Evolutionary conservation across 2,113 vertebrate genomes (phyloP).

Genomic region (Zapus hudsonius): DNA sequence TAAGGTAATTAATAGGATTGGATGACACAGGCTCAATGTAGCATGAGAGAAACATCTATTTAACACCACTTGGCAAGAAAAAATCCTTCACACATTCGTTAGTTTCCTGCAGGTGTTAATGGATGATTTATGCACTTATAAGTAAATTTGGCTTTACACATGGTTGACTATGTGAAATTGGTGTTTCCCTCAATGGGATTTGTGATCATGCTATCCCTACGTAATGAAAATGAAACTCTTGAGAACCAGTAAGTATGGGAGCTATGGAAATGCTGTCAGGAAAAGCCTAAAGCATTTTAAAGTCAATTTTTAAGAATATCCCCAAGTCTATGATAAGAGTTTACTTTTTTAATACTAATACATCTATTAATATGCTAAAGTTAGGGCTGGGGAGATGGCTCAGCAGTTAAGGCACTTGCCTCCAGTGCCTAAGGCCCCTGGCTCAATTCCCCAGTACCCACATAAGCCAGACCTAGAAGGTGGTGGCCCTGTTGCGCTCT

Average conservation of each 20-base stretch:
- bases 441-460: too few species aligned
- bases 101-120: constrained; percentile 63
- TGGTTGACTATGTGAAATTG: constrained; percentile 46
- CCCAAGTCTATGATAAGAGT: neutral
- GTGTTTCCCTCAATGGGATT: neutral
- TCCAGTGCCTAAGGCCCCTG: too few species aligned
- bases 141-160: constrained; percentile 65
- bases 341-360: constrained; percentile 6
- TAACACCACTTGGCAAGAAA: constrained; percentile 64
- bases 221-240: neutral
- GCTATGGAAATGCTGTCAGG: constrained; percentile 11
- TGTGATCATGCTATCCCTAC: neutral
- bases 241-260: constrained; percentile 4
- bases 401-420: too few species aligned
- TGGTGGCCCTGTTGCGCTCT: too few species aligned
- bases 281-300: constrained; percentile 31
- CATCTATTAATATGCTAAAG: neutral
- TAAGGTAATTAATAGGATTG: constrained; percentile 31
- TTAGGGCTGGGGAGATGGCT: too few species aligned
- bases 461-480: too few species aligned
- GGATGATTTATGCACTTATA: constrained; percentile 66
- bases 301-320: neutral
- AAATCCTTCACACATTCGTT: constrained; percentile 52
- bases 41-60: constrained; percentile 47
- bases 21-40: neutral